A percentile compares a stretch with the other conserved stretches of the same genome.
These are phyloP conservation scores for Gymnoscelis rufifasciata DNA, from an alignment of 2,888 invertebrate species.

Conservation along the genomic window DNA sequence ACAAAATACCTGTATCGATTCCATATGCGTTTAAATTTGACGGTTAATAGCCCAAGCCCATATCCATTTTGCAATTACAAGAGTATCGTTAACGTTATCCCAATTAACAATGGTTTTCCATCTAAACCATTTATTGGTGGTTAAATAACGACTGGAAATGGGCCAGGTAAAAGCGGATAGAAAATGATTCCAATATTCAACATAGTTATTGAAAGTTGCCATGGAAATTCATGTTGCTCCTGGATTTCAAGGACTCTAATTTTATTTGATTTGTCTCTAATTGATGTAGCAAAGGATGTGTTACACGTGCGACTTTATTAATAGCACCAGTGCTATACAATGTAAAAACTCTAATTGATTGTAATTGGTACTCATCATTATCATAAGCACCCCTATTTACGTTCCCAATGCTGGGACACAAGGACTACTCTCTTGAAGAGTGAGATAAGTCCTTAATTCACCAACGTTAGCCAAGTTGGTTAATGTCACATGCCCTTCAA, in stretches of 20 bases:
- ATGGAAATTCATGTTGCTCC: not conserved
- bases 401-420: too few species aligned
- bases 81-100: constrained; percentile 1
- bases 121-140: constrained; percentile 2
- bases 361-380: too few species aligned
- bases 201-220: not conserved
- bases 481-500: too few species aligned
- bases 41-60: not conserved
- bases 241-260: not conserved
- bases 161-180: not conserved
- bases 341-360: too few species aligned
- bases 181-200: constrained; percentile 1
- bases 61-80: not conserved
- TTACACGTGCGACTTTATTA: not conserved
- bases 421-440: too few species aligned
- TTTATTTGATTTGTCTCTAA: constrained; percentile 5
- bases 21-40: not conserved
- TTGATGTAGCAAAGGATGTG: constrained; percentile 2
- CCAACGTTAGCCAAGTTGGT: too few species aligned
- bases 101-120: constrained; percentile 2
- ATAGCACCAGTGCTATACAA: too few species aligned
- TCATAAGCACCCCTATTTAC: too few species aligned
- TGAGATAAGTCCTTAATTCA: too few species aligned
- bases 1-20: too few species aligned
- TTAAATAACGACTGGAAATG: not conserved